phyloP scores from a whole-genome alignment of 2,797 vertebrate genomes.

The Neomorphus geoffroyi region DNA sequence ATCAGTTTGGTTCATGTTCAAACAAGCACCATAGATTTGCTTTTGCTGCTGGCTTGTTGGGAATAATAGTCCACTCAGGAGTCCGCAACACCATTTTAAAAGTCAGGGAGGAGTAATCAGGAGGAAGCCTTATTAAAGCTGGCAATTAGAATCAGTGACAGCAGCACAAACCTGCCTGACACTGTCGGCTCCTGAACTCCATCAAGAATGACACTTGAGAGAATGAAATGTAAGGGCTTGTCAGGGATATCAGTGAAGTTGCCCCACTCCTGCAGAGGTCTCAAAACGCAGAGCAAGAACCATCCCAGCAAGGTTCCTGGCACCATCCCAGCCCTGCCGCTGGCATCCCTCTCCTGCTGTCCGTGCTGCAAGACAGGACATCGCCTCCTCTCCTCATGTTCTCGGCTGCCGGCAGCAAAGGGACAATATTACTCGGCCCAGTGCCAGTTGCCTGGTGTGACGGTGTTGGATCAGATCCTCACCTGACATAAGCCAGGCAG shows the following conservation, averaged over 20 bases:
- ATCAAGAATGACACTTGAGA: constrained; percentile 4
- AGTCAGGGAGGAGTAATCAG: background rate
- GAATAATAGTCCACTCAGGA: background rate
- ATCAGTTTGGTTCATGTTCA: background rate
- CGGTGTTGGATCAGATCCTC: background rate
- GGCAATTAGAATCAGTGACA: constrained; percentile 50
- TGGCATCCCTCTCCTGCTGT: constrained; percentile 35
- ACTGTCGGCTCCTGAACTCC: background rate
- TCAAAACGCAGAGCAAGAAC: background rate
- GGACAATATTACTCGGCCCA: constrained; percentile 17
- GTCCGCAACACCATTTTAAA: background rate
- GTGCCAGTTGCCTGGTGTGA: constrained; percentile 36
- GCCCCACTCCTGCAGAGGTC: background rate
- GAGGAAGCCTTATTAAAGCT: constrained; percentile 12
- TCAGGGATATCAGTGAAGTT: background rate
- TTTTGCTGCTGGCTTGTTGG: background rate
- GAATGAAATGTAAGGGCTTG: constrained; percentile 16
- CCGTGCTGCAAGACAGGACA: constrained; percentile 33
- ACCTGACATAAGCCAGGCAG: constrained; percentile 59
- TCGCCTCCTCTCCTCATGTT: background rate
- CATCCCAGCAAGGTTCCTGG: constrained; percentile 46
- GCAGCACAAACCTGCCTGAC: constrained; percentile 13
- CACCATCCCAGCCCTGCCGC: constrained; percentile 6
- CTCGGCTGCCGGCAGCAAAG: constrained; percentile 9
- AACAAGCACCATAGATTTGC: background rate